Evolutionary conservation across 2,888 invertebrate species (phyloP), one percentile per base, ranked within the genome.

Genomic region (Philhelius pedissequus): DNA sequence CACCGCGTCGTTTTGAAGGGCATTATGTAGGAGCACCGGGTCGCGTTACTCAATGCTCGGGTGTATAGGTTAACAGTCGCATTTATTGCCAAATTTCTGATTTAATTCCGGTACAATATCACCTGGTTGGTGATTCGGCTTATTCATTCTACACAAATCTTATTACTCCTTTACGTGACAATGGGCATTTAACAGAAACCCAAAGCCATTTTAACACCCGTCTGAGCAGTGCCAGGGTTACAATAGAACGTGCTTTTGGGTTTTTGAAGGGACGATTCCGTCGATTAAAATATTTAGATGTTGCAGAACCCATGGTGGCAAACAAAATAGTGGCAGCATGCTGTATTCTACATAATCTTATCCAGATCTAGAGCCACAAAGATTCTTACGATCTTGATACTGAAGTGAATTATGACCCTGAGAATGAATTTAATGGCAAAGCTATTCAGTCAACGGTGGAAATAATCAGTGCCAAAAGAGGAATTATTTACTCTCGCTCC

Each of bases 221-320:
- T n/a, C n/a, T n/a, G n/a, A n/a, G n/a, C n/a, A n/a, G n/a, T n/a
- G n/a, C n/a, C n/a, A n/a, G n/a, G n/a, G n/a, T n/a, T n/a, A n/a
- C 15, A 43, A 15, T 43, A 15, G 43, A 94, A 93, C 92, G 92
- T 94, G 94, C 94, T 94, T 94, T 93, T 94, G 93, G 93, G 94
- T 93, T 93, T 7, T 7, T 35, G 35, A 35, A 35, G 9, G 35
- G 9, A 9, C 35, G 4, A 35, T 35, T 35, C 35, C 35, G 6
- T 35, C 35, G 35, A 3, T 35, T 35, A 35, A 35, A 35, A 35
- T 35, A 35, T 35, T 11, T 35, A 9, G 35, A 35, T 35, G 35
- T 35, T 5, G 35, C 35, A 9, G 35, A 35, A 35, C 35, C 35
- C 3, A 11, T 13, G 3, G 11, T 35, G 35, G 11, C 6, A 35